Conservation (phyloP, 2,113 vertebrate genomes). For the Puntigrus tetrazona region DNA sequence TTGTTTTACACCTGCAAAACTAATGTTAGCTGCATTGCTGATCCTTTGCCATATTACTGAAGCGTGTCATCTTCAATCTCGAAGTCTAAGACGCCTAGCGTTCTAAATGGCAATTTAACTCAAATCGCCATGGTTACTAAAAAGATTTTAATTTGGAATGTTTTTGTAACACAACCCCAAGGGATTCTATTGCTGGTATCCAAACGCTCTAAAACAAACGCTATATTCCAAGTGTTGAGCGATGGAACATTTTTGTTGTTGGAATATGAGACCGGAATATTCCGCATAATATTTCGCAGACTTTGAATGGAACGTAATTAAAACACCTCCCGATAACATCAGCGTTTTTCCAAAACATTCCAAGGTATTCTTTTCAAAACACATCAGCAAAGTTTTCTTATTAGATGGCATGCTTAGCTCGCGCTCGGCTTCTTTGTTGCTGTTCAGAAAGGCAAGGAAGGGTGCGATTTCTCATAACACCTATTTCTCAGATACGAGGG, state of each 20-base stretch:
- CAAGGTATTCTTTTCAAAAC: not conserved
- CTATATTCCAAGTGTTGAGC: not conserved
- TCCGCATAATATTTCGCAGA: not conserved
- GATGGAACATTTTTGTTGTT: not conserved
- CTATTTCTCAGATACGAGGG: not conserved
- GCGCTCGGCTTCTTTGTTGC: not conserved
- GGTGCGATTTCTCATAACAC: not conserved
- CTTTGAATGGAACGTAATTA: not conserved
- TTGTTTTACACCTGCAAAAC: not conserved
- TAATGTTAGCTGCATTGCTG: not conserved
- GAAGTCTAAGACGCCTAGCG: not conserved
- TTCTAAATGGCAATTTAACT: not conserved
- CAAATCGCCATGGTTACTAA: not conserved
- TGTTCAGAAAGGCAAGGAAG: not conserved
- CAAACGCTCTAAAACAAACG: not conserved
- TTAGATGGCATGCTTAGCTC: not conserved
- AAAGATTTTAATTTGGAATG: slow-evolving; percentile 1
- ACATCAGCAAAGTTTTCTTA: not conserved
- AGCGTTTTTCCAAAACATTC: slow-evolving; percentile 2
- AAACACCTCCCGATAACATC: not conserved
- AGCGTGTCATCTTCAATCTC: not conserved
- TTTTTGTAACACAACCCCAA: not conserved
- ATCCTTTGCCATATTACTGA: not conserved
- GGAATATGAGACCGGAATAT: not conserved
- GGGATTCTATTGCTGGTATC: not conserved